Conservation (phyloP, 2,113 vertebrate species). For the Anseranas semipalmata region DNA sequence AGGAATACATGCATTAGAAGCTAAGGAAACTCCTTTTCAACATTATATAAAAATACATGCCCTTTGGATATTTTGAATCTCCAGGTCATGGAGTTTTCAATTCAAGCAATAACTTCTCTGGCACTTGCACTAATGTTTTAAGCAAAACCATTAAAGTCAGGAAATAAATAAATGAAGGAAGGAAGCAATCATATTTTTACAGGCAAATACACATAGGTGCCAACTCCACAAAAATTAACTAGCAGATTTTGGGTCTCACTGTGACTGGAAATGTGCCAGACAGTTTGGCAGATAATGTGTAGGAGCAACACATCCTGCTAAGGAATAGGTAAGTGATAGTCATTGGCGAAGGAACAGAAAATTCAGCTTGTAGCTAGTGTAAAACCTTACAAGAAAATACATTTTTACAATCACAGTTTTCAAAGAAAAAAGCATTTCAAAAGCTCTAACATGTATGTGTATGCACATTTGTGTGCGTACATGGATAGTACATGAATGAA, state of each 20-base stretch:
- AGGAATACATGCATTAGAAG: background rate
- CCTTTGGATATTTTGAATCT: background rate
- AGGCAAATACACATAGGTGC: background rate
- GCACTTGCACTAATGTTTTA: constrained; percentile 25
- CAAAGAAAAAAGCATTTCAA: background rate
- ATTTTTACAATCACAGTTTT: background rate
- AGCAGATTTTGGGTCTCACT: constrained; percentile 11
- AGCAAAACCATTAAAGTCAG: constrained; percentile 46
- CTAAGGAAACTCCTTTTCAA: background rate
- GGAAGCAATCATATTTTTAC: constrained; percentile 54
- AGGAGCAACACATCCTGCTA: constrained; percentile 16
- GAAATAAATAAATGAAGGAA: constrained; percentile 63
- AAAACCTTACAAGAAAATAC: background rate
- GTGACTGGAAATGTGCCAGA: background rate
- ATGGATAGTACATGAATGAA: background rate
- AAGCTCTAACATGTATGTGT: background rate
- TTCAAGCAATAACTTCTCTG: constrained; percentile 41
- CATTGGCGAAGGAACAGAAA: background rate
- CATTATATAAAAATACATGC: background rate
- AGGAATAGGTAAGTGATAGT: background rate
- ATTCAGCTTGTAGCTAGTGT: background rate
- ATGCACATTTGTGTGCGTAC: background rate
- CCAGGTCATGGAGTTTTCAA: background rate
- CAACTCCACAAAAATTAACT: constrained; percentile 43
- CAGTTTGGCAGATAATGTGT: background rate